Conservation (phyloP, 2,113 vertebrate species). For the Collichthys lucidus region DNA sequence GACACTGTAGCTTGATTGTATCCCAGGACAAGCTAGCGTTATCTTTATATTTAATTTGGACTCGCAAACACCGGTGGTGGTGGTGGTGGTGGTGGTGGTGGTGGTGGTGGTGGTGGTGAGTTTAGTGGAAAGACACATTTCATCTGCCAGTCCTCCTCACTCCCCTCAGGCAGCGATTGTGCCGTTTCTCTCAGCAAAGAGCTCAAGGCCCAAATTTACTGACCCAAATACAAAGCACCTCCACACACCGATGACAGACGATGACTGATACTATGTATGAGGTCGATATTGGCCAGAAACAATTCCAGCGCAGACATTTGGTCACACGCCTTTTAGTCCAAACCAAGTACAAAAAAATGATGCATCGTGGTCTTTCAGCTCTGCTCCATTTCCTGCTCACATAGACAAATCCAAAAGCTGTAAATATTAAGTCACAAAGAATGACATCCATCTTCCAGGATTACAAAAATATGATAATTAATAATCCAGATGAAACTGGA, state of each 20-base stretch:
- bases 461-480: too few relatives aligned
- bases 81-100: background rate
- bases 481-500: too few relatives aligned
- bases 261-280: background rate
- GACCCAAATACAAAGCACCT: background rate
- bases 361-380: background rate
- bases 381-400: background rate
- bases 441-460: too few relatives aligned
- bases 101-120: background rate
- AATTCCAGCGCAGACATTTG: background rate
- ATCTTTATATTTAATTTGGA: constrained; percentile 75
- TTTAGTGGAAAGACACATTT: constrained; percentile 47
- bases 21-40: constrained; percentile 56
- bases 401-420: background rate
- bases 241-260: background rate
- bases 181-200: background rate
- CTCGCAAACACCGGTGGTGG: constrained; percentile 9
- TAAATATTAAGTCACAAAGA: too few relatives aligned
- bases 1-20: constrained; percentile 71
- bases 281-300: background rate
- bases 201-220: background rate
- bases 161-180: background rate
- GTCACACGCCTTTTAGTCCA: background rate
- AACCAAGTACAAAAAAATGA: too few relatives aligned
- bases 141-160: background rate